Evolutionary conservation across 2,797 vertebrate genomes (phyloP).

Genomic region (Tenualosa thibaudeaui): DNA sequence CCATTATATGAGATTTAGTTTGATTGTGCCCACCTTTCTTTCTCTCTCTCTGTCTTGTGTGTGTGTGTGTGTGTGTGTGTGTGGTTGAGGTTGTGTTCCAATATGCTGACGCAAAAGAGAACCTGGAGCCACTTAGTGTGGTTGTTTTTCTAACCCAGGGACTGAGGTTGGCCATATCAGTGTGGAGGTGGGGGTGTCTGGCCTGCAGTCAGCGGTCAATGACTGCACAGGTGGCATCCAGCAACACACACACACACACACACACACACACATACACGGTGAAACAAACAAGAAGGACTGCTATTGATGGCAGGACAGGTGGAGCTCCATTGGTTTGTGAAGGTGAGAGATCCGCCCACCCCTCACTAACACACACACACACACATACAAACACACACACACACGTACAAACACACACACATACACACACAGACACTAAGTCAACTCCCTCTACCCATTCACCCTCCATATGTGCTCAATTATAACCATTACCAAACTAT

Average conservation of each 20-base stretch:
- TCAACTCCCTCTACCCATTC: not conserved
- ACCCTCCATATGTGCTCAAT: conserved; percentile 53
- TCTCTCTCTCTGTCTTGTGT: not conserved
- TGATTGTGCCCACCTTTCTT: not conserved
- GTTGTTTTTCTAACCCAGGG: conserved; percentile 35
- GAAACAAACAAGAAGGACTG: conserved; percentile 14
- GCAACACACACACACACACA: not conserved
- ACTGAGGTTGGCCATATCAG: not conserved
- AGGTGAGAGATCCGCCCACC: conserved; percentile 8
- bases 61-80: not conserved
- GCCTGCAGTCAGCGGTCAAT: conserved; percentile 40
- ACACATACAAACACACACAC: not conserved
- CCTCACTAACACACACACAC: not conserved
- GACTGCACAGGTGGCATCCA: conserved; percentile 41
- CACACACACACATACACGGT: conserved; percentile 1
- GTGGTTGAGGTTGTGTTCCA: not conserved
- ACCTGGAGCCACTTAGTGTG: conserved; percentile 11
- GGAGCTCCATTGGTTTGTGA: conserved; percentile 16
- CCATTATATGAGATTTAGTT: conserved; percentile 37
- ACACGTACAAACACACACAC: not conserved
- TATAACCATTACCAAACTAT: conserved; percentile 54
- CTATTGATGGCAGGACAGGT: not conserved
- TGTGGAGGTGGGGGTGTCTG: conserved; percentile 12
- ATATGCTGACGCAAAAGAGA: conserved; percentile 34
- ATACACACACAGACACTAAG: not conserved